Conservation (phyloP, 2,113 vertebrate species). For the Laticauda colubrina region DNA sequence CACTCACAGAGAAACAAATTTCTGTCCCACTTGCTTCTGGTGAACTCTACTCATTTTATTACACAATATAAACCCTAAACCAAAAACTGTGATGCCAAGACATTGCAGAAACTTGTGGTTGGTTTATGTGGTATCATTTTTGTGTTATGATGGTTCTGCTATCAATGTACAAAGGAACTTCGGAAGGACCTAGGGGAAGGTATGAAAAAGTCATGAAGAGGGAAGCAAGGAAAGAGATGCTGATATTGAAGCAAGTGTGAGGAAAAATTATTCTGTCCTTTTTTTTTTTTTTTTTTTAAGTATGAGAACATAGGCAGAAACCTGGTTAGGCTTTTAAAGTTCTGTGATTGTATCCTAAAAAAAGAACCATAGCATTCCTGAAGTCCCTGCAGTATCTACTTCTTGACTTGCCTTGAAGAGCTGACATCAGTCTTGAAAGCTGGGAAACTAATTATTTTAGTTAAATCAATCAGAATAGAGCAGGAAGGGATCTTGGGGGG, state of each 20-base stretch:
- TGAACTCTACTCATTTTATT: not conserved
- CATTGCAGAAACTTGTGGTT: not conserved
- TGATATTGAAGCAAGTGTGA: not conserved
- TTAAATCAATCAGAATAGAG: not conserved
- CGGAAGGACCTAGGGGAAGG: not conserved
- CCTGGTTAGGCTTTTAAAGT: not conserved
- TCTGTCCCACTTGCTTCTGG: not conserved
- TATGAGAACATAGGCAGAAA: not conserved
- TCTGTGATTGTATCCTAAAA: not conserved
- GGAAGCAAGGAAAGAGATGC: not conserved
- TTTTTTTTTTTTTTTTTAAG: not conserved
- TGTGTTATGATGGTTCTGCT: not conserved
- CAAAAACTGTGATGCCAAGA: not conserved
- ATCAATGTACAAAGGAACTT: not conserved
- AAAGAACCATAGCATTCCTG: not conserved
- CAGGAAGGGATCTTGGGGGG: not conserved
- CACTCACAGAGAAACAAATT: no score
- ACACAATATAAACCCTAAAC: not conserved
- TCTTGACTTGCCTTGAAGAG: not conserved
- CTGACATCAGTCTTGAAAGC: not conserved
- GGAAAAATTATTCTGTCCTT: not conserved
- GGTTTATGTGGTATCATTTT: not conserved
- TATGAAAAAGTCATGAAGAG: not conserved
- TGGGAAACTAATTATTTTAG: not conserved
- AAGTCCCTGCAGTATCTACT: not conserved